These are phyloP conservation scores for Phasia obesa DNA, from an alignment of 2,888 invertebrate genomes.

Conservation along the genomic window DNA sequence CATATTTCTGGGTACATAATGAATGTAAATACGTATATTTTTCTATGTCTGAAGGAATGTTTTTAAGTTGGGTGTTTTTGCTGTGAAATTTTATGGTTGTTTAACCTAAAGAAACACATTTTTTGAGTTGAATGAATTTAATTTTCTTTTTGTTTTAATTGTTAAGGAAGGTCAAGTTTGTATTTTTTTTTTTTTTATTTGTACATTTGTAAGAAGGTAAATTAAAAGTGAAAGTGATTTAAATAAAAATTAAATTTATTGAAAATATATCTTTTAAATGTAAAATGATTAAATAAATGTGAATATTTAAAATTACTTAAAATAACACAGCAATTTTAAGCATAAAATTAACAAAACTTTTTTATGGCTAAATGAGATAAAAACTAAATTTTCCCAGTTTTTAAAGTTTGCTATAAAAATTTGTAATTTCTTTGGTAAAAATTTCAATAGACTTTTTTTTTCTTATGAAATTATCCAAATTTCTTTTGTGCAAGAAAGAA, in stretches of 20 bases:
- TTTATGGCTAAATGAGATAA: too few relatives aligned
- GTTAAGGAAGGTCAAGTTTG: conserved; percentile 56
- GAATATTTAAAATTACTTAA: too few relatives aligned
- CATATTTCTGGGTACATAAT: background rate
- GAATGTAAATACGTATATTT: background rate
- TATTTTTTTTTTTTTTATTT: background rate
- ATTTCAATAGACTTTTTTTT: too few relatives aligned
- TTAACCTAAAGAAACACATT: conserved; percentile 45
- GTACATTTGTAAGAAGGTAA: too few relatives aligned
- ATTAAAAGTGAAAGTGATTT: conserved; percentile 36
- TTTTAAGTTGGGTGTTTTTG: conserved; percentile 13
- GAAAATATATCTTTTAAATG: background rate
- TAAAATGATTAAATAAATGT: background rate
- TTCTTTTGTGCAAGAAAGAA: background rate
- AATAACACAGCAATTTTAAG: too few relatives aligned
- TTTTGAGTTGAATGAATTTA: conserved; percentile 36
- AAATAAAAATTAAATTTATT: conserved; percentile 12
- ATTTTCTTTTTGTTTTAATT: conserved; percentile 44
- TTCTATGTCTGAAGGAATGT: background rate
- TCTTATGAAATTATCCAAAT: too few relatives aligned
- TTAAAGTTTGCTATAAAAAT: too few relatives aligned
- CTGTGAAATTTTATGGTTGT: conserved; percentile 29
- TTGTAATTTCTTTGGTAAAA: too few relatives aligned
- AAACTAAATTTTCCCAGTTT: too few relatives aligned
- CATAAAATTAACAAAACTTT: too few relatives aligned